Percentiles rank a stretch among this genome's conserved stretches.
phyloP scores from a whole-genome alignment of 2,113 vertebrate species.

The Philantomba maxwellii region DNA sequence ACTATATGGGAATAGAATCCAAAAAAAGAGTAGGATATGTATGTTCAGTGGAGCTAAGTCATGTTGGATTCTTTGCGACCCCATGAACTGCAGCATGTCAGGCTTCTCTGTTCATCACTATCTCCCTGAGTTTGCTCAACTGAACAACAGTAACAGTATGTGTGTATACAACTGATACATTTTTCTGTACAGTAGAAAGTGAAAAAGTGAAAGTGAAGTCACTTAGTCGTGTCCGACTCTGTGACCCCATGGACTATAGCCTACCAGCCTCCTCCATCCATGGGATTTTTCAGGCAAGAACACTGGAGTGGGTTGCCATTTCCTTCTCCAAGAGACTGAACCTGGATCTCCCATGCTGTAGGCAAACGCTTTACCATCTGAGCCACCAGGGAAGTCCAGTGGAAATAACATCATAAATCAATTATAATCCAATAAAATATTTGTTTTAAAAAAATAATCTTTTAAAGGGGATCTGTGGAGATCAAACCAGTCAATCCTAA shows the following conservation, averaged over 20 bases:
- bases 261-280: not conserved
- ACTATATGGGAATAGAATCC: not conserved
- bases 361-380: not conserved
- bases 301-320: not conserved
- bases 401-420: not conserved
- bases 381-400: not conserved
- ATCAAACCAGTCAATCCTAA: not conserved
- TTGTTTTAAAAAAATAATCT: not conserved
- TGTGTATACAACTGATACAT: not conserved
- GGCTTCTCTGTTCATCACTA: not conserved
- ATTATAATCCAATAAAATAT: not conserved
- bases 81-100: not conserved
- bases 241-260: not conserved
- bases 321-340: not conserved
- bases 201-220: not conserved
- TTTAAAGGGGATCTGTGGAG: not conserved
- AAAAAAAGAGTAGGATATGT: not conserved
- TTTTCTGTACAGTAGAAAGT: not conserved
- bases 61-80: not conserved
- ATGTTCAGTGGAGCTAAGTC: not conserved
- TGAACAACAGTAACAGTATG: not conserved
- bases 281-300: not conserved
- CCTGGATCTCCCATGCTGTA: not conserved
- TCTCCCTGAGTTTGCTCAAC: not conserved
- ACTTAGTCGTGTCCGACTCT: fast-evolving